Evolutionary conservation across 2,113 vertebrate species (phyloP).

Genomic region (Ahaetulla prasina): DNA sequence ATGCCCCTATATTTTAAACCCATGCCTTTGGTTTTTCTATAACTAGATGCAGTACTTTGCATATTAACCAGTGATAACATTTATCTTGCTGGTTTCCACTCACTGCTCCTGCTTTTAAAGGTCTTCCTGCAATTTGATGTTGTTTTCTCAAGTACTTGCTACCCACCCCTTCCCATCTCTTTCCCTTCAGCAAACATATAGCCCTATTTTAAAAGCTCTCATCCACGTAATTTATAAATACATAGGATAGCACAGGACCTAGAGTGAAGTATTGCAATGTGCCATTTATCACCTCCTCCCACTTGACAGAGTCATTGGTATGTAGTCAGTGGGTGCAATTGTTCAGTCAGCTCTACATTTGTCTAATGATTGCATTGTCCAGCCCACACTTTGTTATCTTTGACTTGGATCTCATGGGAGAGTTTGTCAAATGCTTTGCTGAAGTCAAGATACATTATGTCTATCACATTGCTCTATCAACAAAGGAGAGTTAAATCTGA

Average conservation of each 20-base stretch:
- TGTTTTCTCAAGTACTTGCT: background rate
- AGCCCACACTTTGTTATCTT: background rate
- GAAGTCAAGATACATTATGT: background rate
- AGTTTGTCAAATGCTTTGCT: background rate
- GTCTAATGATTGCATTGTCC: background rate
- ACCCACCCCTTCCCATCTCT: background rate
- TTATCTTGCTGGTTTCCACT: background rate
- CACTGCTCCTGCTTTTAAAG: background rate
- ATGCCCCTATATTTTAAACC: background rate
- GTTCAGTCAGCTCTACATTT: background rate
- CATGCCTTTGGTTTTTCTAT: background rate
- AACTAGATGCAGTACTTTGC: background rate
- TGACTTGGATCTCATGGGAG: background rate
- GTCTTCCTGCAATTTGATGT: background rate
- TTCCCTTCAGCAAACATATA: background rate
- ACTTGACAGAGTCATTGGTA: background rate
- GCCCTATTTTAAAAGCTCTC: background rate
- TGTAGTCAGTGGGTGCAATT: background rate
- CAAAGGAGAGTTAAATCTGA: background rate
- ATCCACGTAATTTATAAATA: background rate
- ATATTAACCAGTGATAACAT: background rate
- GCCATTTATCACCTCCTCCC: background rate
- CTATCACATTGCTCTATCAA: background rate
- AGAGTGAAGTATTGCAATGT: background rate
- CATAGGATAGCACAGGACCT: background rate